phyloP scores from a whole-genome alignment of 2,113 vertebrate genomes.

The Phyllostomus discolor region DNA sequence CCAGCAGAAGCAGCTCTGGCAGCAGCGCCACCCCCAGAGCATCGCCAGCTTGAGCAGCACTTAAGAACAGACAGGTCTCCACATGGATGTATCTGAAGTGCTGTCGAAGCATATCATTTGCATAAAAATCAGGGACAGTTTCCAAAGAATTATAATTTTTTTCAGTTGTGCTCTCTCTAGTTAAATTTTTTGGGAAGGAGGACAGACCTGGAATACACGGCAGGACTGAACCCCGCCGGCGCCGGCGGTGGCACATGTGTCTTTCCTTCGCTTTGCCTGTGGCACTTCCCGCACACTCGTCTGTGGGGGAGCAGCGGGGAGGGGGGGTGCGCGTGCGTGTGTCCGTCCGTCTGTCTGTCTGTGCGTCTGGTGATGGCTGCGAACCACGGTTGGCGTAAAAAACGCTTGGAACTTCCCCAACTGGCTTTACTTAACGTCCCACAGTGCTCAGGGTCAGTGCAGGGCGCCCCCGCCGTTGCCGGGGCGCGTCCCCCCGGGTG shows the following conservation, averaged over 20 bases:
- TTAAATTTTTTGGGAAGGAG: slow-evolving; percentile 76
- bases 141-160: slow-evolving; percentile 88
- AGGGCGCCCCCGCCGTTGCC: slow-evolving; percentile 79
- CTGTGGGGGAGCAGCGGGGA: slow-evolving; percentile 68
- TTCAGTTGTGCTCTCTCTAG: slow-evolving; percentile 81
- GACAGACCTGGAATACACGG: slow-evolving; percentile 77
- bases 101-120: slow-evolving; percentile 80
- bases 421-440: slow-evolving; percentile 80
- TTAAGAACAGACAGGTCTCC: slow-evolving; percentile 73
- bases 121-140: slow-evolving; percentile 89
- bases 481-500: slow-evolving; percentile 78
- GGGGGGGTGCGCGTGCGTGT: not conserved
- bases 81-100: slow-evolving; percentile 72
- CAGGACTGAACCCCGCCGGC: slow-evolving; percentile 78
- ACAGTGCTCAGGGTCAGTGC: slow-evolving; percentile 90
- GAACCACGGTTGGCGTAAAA: slow-evolving; percentile 77
- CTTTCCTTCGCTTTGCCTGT: slow-evolving; percentile 78
- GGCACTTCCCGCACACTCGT: slow-evolving; percentile 77
- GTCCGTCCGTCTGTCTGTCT: slow-evolving; percentile 29
- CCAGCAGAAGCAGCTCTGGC: slow-evolving; percentile 97
- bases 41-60: slow-evolving; percentile 88
- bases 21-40: slow-evolving; percentile 98
- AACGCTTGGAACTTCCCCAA: slow-evolving; percentile 81
- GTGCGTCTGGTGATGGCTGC: slow-evolving; percentile 69
- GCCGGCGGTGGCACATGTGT: slow-evolving; percentile 77